phyloP scores from a whole-genome alignment of 2,113 vertebrate genomes.

The Ciconia maguari region DNA sequence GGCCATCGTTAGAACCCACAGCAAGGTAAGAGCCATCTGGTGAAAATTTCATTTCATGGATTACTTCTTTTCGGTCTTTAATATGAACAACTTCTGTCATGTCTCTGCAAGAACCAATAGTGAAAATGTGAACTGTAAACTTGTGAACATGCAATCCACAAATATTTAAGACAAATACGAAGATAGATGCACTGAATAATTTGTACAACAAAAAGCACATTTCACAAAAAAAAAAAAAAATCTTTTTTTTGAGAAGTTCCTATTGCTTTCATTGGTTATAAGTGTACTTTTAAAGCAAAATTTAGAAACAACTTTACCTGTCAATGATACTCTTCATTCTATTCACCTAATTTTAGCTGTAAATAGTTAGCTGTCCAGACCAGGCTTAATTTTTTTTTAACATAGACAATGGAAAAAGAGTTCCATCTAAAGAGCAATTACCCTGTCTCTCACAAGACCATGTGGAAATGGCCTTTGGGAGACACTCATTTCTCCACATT shows the following conservation, averaged over 20 bases:
- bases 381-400: neutral
- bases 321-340: neutral
- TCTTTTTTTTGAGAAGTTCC: neutral
- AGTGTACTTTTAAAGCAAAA: neutral
- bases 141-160: neutral
- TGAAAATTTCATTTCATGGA: constrained; percentile 97
- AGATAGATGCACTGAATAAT: neutral
- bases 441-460: neutral
- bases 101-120: constrained; percentile 79
- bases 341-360: neutral
- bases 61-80: constrained; percentile 95
- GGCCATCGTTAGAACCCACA: constrained; percentile 94
- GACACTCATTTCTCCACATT: neutral
- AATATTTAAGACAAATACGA: neutral
- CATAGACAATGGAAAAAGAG: neutral
- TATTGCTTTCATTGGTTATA: neutral
- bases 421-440: neutral
- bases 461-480: neutral
- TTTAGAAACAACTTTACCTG: neutral
- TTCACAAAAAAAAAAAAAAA: neutral
- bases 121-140: neutral
- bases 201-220: neutral
- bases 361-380: neutral
- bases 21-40: constrained; percentile 92
- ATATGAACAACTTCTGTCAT: constrained; percentile 99